Base-by-base conservation (phyloP, 2,797 vertebrate genomes). In the Spea hammondii region DNA sequence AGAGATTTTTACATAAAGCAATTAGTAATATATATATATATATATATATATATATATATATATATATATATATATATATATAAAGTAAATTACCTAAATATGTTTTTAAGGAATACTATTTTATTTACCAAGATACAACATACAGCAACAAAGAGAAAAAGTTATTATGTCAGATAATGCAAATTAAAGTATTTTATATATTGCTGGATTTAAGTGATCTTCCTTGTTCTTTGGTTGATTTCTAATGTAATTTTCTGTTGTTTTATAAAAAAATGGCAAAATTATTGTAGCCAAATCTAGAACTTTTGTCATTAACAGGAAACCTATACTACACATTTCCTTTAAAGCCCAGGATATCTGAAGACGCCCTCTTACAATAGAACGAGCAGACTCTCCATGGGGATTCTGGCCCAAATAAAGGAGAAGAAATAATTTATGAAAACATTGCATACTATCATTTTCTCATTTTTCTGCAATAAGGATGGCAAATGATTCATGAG, bases 381-480 rank as follows among this genome's bases (percentile, higher is more conserved):
- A 17, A 62, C 32, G 14, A 17, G 32, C 59, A 62, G 59, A 62
- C 83, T 82, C 85, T 83, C 76, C 69, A 67, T 82, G 84, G 85
- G 86, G 86, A 86, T 85, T 84, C 85, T 53, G 65, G 83, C 84
- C 83, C 79, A 85, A 87, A 87, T 17, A 83, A 78, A 76, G 80
- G 71, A 57, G 84, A 83, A 85, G 82, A 82, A 79, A 86, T 90
- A 91, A 92, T 92, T 91, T 91, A 89, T 92, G 90, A 91, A 92
- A 93, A 90, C 89, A 90, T 53, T 83, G 87, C 77, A 83, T 86
- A 89, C 90, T 86, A 88, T 91, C 89, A 92, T 93, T 92, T 93
- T 89, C 88, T 88, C 90, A 89, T 92, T 93, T 92, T 92, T 90
- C 90, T 89, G 86, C 88, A 90, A 84, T 91, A 89, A 92, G 91